Conservation (phyloP, 2,113 vertebrate species). For the Semicossyphus pulcher region DNA sequence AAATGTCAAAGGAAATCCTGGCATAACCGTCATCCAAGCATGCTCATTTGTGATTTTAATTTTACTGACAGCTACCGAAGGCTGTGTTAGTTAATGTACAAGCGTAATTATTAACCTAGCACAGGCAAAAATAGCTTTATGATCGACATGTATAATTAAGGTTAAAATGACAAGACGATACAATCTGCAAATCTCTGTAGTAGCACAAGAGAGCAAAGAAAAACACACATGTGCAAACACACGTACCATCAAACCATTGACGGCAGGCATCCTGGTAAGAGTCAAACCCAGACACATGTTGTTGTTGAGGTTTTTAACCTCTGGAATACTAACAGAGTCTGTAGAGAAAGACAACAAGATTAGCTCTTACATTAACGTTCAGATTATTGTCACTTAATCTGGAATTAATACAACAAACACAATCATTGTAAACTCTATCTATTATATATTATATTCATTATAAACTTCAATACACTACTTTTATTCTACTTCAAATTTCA, state of each 20-base stretch:
- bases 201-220: background rate
- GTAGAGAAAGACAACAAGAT: conserved; percentile 24
- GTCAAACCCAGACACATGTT: conserved; percentile 92
- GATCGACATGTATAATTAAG: background rate
- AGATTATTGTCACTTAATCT: background rate
- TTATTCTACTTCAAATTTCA: background rate
- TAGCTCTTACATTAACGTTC: background rate
- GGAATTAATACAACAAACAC: background rate
- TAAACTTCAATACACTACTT: background rate
- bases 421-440: background rate
- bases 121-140: background rate
- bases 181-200: background rate
- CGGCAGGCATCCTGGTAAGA: conserved; percentile 83
- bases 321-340: conserved; percentile 87
- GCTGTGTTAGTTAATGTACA: background rate
- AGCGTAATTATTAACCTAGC: background rate
- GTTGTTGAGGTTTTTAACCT: conserved; percentile 86
- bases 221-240: background rate
- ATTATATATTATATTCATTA: background rate
- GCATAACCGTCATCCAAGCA: too few relatives aligned
- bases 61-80: background rate
- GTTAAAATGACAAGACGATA: background rate
- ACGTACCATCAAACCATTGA: conserved; percentile 86
- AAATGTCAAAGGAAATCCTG: background rate
- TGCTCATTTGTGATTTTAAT: background rate